phyloP scores from a whole-genome alignment of 2,888 invertebrate species.

The Nezara viridula region DNA sequence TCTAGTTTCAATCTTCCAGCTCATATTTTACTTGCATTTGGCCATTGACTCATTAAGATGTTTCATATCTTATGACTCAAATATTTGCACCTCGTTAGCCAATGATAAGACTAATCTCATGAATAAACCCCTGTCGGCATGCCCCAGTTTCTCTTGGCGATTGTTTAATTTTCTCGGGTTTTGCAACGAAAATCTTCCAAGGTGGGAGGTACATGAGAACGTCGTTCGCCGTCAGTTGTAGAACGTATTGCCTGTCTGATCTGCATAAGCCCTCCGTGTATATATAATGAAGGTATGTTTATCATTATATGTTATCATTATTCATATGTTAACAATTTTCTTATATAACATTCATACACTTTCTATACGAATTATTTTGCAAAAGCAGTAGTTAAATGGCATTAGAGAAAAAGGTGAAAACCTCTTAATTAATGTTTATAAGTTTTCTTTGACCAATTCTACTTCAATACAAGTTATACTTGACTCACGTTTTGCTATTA shows the following conservation, averaged over 20 bases:
- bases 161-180: slow-evolving; percentile 43
- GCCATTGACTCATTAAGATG: not conserved
- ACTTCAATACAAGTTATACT: too few species aligned
- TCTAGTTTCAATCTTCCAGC: too few species aligned
- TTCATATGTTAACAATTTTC: not conserved
- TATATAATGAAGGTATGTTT: not conserved
- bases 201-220: slow-evolving; percentile 16
- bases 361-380: not conserved
- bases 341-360: not conserved
- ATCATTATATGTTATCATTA: too few species aligned
- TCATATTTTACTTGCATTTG: not conserved
- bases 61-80: not conserved
- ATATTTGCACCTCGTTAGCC: not conserved
- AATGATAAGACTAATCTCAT: slow-evolving; percentile 5
- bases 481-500: too few species aligned
- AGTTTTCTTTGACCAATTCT: too few species aligned
- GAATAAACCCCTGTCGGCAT: not conserved
- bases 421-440: not conserved
- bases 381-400: not conserved
- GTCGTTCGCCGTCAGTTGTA: not conserved
- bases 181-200: slow-evolving; percentile 15
- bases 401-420: not conserved
- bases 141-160: not conserved
- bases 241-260: not conserved
- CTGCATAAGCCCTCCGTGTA: not conserved